phyloP scores from a whole-genome alignment of 2,113 vertebrate genomes.

The Sialia sialis region DNA sequence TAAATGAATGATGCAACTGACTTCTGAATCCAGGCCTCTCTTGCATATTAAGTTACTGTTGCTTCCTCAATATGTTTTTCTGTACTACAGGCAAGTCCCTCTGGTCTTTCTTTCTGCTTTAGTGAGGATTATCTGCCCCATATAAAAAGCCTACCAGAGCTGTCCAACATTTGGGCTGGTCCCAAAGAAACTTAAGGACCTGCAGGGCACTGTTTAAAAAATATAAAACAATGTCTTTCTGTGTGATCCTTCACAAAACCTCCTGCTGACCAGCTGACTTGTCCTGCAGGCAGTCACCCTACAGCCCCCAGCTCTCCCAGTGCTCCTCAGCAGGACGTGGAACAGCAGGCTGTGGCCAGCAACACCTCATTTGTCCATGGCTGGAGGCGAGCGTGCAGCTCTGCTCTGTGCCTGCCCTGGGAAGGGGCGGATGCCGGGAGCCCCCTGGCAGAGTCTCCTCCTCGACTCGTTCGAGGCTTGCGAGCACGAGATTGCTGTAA shows the following conservation, averaged over 20 bases:
- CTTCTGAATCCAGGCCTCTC: conserved; percentile 28
- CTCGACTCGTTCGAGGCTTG: conserved; percentile 58
- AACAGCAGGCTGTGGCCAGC: background rate
- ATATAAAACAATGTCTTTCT: background rate
- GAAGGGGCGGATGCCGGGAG: background rate
- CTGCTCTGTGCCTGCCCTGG: background rate
- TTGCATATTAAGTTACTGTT: conserved; percentile 40
- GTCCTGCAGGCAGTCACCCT: background rate
- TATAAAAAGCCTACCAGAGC: conserved; percentile 4
- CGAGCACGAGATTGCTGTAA: conserved; percentile 73
- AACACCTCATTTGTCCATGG: background rate
- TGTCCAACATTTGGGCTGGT: background rate
- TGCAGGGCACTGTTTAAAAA: background rate
- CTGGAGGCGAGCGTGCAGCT: background rate
- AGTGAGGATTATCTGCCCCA: background rate
- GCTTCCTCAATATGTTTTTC: conserved; percentile 23
- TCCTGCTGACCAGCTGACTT: background rate
- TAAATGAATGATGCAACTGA: conserved; percentile 51
- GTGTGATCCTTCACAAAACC: background rate
- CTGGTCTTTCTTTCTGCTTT: background rate
- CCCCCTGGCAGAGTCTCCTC: conserved; percentile 20
- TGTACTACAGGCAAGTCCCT: background rate
- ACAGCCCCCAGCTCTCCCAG: background rate
- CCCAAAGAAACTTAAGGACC: background rate
- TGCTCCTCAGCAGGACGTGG: background rate